phyloP scores from a whole-genome alignment of 92 coral and sea anemone species.

The Metridium senile region DNA sequence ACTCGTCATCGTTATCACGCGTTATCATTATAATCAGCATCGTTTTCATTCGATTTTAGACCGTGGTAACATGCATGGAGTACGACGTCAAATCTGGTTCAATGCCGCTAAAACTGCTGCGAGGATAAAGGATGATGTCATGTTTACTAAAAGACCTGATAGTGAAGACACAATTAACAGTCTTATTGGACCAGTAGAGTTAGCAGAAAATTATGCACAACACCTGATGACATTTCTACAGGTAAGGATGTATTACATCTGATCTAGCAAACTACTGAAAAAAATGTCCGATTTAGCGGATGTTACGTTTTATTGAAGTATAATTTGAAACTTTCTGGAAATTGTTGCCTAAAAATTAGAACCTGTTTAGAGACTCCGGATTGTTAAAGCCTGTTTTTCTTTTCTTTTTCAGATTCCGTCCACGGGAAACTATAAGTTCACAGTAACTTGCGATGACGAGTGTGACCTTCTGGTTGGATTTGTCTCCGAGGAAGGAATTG shows the following conservation, averaged over 20 bases:
- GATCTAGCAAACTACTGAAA: too few species aligned
- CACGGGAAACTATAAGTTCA: too few species aligned
- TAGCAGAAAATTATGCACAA: conserved; percentile 37
- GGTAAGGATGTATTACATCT: conserved; percentile 45
- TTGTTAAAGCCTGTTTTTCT: too few species aligned
- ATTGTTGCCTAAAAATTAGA: too few species aligned
- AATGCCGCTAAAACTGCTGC: background rate
- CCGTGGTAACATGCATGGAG: conserved; percentile 21
- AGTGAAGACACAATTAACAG: conserved; percentile 15
- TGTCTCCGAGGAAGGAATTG: too few species aligned
- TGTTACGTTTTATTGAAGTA: too few species aligned
- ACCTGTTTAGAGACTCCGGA: too few species aligned
- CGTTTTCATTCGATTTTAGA: background rate
- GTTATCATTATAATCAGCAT: background rate
- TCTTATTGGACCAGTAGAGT: conserved; percentile 12
- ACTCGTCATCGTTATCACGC: background rate
- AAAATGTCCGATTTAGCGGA: too few species aligned
- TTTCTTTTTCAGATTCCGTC: too few species aligned
- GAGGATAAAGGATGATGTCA: conserved; percentile 16
- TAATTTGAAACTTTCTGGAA: too few species aligned
- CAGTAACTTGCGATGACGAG: too few species aligned
- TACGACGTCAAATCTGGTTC: conserved; percentile 36
- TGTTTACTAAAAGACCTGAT: conserved; percentile 14
- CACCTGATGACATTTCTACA: conserved; percentile 32
- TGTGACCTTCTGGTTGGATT: too few species aligned